These are phyloP conservation scores for Pseudochirops cupreus DNA, from an alignment of 2,797 vertebrate species.

Conservation along the genomic window DNA sequence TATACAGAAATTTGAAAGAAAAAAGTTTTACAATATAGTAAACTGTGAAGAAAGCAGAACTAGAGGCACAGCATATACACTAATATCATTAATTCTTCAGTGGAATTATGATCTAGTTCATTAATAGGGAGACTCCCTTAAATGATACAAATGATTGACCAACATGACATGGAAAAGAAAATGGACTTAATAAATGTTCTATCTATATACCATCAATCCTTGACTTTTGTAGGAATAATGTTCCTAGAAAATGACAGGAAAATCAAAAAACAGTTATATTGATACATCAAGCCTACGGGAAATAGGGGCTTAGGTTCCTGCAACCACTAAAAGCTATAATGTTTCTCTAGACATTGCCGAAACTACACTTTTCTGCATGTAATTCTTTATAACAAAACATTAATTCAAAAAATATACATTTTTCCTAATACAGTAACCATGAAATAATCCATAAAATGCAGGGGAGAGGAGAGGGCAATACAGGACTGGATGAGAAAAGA, in stretches of 20 bases:
- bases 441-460: background rate
- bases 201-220: background rate
- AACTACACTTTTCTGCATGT: background rate
- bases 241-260: background rate
- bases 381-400: background rate
- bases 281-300: background rate
- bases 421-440: background rate
- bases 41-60: background rate
- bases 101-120: background rate
- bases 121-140: background rate
- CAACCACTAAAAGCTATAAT: background rate
- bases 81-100: background rate
- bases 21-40: background rate
- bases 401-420: background rate
- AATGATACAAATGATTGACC: background rate
- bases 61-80: background rate
- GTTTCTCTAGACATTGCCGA: background rate
- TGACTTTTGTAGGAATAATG: background rate
- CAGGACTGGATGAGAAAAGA: background rate
- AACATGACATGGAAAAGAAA: background rate
- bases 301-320: background rate
- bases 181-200: background rate
- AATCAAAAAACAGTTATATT: background rate
- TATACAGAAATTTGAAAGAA: background rate
- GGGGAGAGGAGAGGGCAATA: background rate